Percentiles rank a stretch among this genome's conserved stretches.
These are phyloP conservation scores for Drosophila ironensis DNA, from an alignment of 1,140 invertebrate genomes.

Conservation along the genomic window DNA sequence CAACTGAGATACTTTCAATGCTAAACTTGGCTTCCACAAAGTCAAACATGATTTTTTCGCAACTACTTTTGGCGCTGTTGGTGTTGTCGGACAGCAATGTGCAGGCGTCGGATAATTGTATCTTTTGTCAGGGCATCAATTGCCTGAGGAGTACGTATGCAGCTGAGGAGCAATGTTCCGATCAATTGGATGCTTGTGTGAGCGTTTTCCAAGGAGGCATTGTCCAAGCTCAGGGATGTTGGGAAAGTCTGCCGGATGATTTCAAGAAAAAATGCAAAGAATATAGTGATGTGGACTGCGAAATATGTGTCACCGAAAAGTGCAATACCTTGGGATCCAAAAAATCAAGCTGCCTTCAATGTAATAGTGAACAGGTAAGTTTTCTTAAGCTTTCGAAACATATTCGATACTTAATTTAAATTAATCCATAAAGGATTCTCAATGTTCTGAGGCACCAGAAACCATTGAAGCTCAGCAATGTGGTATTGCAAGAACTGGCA, in stretches of 20 bases:
- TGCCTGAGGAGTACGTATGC: constrained; percentile 62
- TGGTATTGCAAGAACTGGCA: constrained; percentile 45
- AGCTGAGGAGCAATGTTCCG: constrained; percentile 38
- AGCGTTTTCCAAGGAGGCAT: constrained; percentile 55
- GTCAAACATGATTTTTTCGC: constrained; percentile 24
- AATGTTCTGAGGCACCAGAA: constrained; percentile 31
- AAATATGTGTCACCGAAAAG: constrained; percentile 46
- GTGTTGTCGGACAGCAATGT: constrained; percentile 4
- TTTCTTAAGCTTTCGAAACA: neutral
- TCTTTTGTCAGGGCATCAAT: constrained; percentile 66
- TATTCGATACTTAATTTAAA: neutral
- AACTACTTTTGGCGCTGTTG: neutral
- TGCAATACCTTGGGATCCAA: constrained; percentile 52
- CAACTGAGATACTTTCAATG: constrained; percentile 24
- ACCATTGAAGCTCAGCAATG: constrained; percentile 33
- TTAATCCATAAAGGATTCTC: constrained; percentile 30
- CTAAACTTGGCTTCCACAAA: constrained; percentile 42
- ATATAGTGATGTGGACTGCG: constrained; percentile 14
- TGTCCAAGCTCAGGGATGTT: constrained; percentile 64
- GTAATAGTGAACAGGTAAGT: constrained; percentile 41
- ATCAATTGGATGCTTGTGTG: constrained; percentile 60
- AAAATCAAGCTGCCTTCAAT: constrained; percentile 57
- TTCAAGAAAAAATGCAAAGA: constrained; percentile 17
- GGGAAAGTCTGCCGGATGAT: constrained; percentile 22
- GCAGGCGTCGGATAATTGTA: constrained; percentile 42